Evolutionary conservation across 1,140 invertebrate species (phyloP).

Genomic region (Drosophila sulfurigaster): DNA sequence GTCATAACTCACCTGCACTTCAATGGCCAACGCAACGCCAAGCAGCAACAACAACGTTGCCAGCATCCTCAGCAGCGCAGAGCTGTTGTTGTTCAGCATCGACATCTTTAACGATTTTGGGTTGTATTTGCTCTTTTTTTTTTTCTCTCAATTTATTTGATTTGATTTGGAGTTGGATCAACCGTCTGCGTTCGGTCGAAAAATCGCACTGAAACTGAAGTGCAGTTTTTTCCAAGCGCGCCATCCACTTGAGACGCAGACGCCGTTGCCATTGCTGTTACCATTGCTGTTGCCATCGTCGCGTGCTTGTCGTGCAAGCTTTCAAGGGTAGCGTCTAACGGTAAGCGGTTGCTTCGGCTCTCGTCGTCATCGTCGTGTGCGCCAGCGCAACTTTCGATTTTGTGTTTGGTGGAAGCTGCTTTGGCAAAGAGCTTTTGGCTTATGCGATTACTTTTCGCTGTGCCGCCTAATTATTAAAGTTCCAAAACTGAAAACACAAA

Average conservation of each 20-base stretch:
- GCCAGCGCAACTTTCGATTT: slow-evolving; percentile 60
- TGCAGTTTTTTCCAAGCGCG: slow-evolving; percentile 61
- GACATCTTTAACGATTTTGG: slow-evolving; percentile 26
- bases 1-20: slow-evolving; percentile 66
- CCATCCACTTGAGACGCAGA: slow-evolving; percentile 54
- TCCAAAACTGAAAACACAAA: slow-evolving; percentile 3
- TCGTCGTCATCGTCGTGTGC: slow-evolving; percentile 12
- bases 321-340: slow-evolving; percentile 71
- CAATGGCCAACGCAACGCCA: slow-evolving; percentile 57
- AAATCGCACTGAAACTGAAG: slow-evolving; percentile 75
- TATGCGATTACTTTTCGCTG: slow-evolving; percentile 16
- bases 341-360: slow-evolving; percentile 32
- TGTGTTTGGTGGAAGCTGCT: slow-evolving; percentile 52
- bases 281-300: too few species aligned
- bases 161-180: slow-evolving; percentile 20
- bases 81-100: slow-evolving; percentile 28
- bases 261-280: too few species aligned
- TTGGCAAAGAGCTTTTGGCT: slow-evolving; percentile 52
- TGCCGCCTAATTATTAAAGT: slow-evolving; percentile 30
- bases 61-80: slow-evolving; percentile 34
- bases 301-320: slow-evolving; percentile 49
- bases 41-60: slow-evolving; percentile 47
- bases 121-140: slow-evolving; percentile 15
- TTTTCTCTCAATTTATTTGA: neutral
- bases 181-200: slow-evolving; percentile 68